Base-by-base conservation (phyloP, 2,888 invertebrate species). In the Hofmannophila pseudospretella region DNA sequence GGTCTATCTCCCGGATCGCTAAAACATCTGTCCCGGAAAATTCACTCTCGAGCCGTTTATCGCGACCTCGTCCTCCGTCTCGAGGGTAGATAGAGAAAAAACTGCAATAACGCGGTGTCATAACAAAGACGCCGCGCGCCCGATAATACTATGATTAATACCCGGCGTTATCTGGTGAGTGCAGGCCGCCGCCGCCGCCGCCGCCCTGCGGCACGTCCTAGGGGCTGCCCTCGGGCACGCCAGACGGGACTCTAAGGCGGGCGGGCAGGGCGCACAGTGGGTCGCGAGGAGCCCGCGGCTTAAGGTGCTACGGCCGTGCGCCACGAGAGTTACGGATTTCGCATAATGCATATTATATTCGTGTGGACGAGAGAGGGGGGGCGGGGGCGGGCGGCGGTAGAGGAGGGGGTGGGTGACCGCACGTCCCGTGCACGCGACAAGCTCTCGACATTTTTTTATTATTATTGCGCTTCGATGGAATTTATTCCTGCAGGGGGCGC, bases 81-180 rank as follows among this genome's bases (percentile, higher is more conserved):
- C 60, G 75, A 76, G 80, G 81, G 82, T 71, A 80, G 81, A 78
- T 77, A 73, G 69, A 75, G 74, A 81, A 84, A 82, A 82, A 82
- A 81, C 74, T 84, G 85, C 86, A 85, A 82, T 84, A 85, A 79
- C 78, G 76, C 69, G 77, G 77, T 81, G 82, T 84, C 84, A 85
- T 85, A 85, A 85, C 85, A 85, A 73, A 82, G 85, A 80, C 78
- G 77, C 72, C 67, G 70, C 67, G 69, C 74, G 74, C 60, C 75
- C 82, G 86, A 85, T 86, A 86, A 86, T 84, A 72, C 81, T 79
- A 82, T 86, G 86, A 85, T 85, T 86, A 86, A 86, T 86, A 84
- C 86, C 71, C 71, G 60, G 70, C 84, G 75, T 82, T 86, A 86
- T 86, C 85, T 86, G 40, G 74, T 73, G 79, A 81, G 81, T 81